A percentile compares a stretch with the other conserved stretches of the same genome.
These are phyloP conservation scores for Lasiurus borealis DNA, from an alignment of 2,113 vertebrate genomes.

Conservation along the genomic window DNA sequence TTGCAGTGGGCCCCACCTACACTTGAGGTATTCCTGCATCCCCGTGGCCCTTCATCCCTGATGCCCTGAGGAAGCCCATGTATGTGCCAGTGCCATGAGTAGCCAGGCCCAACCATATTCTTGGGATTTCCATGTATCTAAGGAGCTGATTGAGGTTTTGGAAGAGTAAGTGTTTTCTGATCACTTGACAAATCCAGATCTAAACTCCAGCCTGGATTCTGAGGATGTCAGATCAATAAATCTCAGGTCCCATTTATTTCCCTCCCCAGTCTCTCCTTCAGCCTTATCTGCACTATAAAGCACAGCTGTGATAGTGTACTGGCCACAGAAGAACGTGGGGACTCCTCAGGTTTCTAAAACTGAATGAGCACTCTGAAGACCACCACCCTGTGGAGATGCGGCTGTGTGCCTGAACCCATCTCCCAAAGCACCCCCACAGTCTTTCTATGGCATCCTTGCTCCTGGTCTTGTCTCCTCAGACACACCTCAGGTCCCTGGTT, in stretches of 20 bases:
- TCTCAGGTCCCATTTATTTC: background rate
- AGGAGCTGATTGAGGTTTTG: background rate
- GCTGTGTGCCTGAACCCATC: background rate
- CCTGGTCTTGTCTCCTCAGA: background rate
- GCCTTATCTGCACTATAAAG: background rate
- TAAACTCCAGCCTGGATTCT: background rate
- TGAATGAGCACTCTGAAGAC: background rate
- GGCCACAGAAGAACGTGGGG: background rate
- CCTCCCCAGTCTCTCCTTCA: background rate
- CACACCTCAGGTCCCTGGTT: fast-evolving
- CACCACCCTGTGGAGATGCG: fast-evolving
- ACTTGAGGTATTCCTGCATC: background rate
- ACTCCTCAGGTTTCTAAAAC: background rate
- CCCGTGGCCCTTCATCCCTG: background rate
- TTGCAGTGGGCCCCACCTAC: background rate
- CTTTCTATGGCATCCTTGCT: background rate
- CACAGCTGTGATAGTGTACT: background rate
- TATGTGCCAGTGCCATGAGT: no score
- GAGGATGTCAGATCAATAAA: background rate
- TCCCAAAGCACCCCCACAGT: background rate
- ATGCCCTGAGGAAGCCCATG: background rate
- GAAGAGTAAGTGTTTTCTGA: background rate
- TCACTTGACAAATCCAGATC: background rate
- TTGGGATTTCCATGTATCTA: background rate
- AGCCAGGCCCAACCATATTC: no score